Percentiles rank a stretch among this genome's conserved stretches.
These are phyloP conservation scores for Motacilla tschutschensis DNA, from an alignment of 2,113 vertebrate species.

Conservation along the genomic window DNA sequence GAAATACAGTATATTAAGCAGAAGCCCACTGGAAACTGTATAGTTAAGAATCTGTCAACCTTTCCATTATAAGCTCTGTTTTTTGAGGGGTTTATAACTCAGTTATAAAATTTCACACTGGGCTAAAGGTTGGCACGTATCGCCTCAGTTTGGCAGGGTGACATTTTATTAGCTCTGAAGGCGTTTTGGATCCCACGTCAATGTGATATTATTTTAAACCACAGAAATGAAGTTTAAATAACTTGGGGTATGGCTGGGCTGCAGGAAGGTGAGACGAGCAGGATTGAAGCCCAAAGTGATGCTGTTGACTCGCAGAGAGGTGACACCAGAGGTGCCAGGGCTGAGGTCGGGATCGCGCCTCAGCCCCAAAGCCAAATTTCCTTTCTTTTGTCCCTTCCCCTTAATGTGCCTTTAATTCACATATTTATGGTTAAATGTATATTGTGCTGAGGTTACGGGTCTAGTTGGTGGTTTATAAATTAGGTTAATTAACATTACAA, in stretches of 20 bases:
- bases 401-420: constrained; percentile 45
- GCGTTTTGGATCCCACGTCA: constrained; percentile 67
- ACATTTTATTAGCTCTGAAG: constrained; percentile 72
- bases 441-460: constrained; percentile 37
- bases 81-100: constrained; percentile 77
- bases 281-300: neutral
- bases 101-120: constrained; percentile 74
- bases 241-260: constrained; percentile 52
- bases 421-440: constrained; percentile 53
- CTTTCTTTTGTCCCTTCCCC: constrained; percentile 12
- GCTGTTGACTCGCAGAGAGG: neutral
- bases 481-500: constrained; percentile 65
- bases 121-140: constrained; percentile 66
- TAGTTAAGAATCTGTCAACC: constrained; percentile 75
- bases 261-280: constrained; percentile 6
- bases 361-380: neutral
- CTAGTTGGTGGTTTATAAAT: constrained; percentile 69
- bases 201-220: constrained; percentile 68
- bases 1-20: constrained; percentile 78
- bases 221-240: constrained; percentile 69
- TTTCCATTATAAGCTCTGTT: constrained; percentile 71
- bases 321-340: neutral
- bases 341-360: rapidly evolving
- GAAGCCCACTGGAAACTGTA: constrained; percentile 73
- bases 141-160: constrained; percentile 68